These are phyloP conservation scores for Sylvilagus bachmani DNA, from an alignment of 2,113 vertebrate genomes.

Conservation along the genomic window DNA sequence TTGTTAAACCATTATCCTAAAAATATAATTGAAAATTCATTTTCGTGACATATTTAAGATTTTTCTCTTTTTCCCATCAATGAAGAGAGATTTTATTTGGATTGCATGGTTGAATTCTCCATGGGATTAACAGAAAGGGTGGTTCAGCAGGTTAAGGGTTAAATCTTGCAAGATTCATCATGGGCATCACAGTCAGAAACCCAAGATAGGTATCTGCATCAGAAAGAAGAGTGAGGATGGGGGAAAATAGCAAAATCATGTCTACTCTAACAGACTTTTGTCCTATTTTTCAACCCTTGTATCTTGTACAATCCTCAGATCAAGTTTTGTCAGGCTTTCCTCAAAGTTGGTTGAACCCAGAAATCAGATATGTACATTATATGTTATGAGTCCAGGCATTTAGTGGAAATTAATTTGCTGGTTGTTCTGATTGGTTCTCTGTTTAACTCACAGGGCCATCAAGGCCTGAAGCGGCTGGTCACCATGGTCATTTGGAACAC, in stretches of 20 bases:
- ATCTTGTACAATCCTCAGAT: neutral
- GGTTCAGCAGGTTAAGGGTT: neutral
- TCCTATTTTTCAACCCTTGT: slow-evolving; percentile 55
- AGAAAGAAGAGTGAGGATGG: neutral
- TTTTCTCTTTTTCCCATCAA: neutral
- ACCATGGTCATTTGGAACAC: slow-evolving; percentile 52
- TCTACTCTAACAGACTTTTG: neutral
- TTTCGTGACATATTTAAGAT: neutral
- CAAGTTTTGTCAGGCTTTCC: slow-evolving; percentile 48
- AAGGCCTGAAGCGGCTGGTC: neutral
- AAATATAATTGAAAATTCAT: neutral
- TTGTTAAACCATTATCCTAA: neutral
- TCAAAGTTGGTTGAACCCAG: slow-evolving; percentile 41
- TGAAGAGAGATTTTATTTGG: neutral
- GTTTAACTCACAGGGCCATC: slow-evolving; percentile 58
- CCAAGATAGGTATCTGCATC: neutral
- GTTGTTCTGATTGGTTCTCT: slow-evolving; percentile 16
- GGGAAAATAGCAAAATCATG: neutral
- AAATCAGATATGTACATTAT: slow-evolving; percentile 55
- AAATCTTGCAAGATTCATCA: neutral
- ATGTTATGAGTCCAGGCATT: slow-evolving; percentile 57
- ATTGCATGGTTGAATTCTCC: neutral
- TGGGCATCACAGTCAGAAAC: neutral
- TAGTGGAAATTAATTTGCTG: slow-evolving; percentile 69
- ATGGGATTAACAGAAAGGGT: neutral